Evolutionary conservation across 2,113 vertebrate genomes (phyloP).

Genomic region (Empidonax traillii): DNA sequence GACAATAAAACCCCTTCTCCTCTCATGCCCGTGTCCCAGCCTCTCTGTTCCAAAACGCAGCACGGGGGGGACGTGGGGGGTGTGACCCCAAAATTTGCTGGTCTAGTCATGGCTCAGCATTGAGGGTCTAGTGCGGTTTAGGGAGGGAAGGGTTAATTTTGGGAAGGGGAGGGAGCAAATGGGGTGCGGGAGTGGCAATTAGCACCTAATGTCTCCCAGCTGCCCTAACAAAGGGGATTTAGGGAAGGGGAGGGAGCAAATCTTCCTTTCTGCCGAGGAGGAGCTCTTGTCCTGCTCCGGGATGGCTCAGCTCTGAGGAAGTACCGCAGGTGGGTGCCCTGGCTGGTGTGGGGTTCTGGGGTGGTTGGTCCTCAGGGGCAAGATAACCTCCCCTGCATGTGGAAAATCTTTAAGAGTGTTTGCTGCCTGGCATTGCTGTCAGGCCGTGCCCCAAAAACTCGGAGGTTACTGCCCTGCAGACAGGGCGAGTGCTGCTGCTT

Average conservation of each 20-base stretch:
- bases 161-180: no score
- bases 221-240: not conserved
- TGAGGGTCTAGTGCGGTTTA: not conserved
- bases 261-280: fast-evolving
- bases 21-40: not conserved
- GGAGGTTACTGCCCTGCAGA: not conserved
- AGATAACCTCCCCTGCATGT: not conserved
- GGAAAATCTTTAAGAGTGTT: not conserved
- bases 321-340: fast-evolving
- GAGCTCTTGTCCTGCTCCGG: fast-evolving
- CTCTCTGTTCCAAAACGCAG: not conserved
- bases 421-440: not conserved
- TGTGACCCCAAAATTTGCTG: fast-evolving
- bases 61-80: fast-evolving
- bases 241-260: not conserved
- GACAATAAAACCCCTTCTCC: not conserved
- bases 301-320: not conserved
- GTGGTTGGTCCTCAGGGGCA: no score
- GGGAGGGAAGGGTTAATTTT: not conserved
- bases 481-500: not conserved
- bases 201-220: not conserved
- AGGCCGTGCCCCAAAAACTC: fast-evolving
- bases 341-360: not conserved
- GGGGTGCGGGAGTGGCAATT: not conserved
- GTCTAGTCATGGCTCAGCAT: not conserved